Evolutionary conservation across 2,113 vertebrate species (phyloP), one percentile per base, ranked within the genome.

Genomic region (Callaeas wilsoni): DNA sequence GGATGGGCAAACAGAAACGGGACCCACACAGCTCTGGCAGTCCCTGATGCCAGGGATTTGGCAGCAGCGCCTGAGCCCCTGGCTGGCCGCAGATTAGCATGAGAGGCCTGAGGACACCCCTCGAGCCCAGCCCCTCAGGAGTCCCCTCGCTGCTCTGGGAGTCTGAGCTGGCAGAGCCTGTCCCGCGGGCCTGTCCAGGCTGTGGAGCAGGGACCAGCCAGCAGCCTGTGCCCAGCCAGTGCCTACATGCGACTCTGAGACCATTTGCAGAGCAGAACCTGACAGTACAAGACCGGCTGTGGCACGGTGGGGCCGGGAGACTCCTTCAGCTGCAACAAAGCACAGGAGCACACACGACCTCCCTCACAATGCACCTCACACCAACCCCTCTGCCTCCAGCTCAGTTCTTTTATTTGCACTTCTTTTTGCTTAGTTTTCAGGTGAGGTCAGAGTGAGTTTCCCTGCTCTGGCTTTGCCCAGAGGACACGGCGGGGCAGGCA

Each of bases 1-100:
- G 95, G 96, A 74, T 84, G 77, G 12, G 94, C 84, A 90, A 92
- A 80, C 68, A 96, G 88, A 93, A 32, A 53, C 1, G 9, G 89
- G 32, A 74, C 50, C 22, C 65, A 21, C 26, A 52, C 0, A 21
- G 46, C 65, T 49, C 3, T 5, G 12, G 55, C 63, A 69, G 30
- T 16, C 26, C 70, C 70, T 6, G 13, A 9, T 8, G 3, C 46
- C 60, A 44, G 44, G 13, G 27, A 30, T 37, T 39, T 37, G 23
- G 69, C 62, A 62, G 70, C 62, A 68, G 70, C 0, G 0, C 53
- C 79, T 27, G 47, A 63, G 55, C 47, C 32, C 30, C 63, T 41
- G 32, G 21, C 32, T 63, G 71, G 49, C 63, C 0, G 0, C 35
- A 50, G 71, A 14, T 17, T 0, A 63, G 35, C 4, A 4, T 1